These are phyloP conservation scores for Tupaia tana DNA, from an alignment of 2,113 vertebrate species.

Conservation along the genomic window DNA sequence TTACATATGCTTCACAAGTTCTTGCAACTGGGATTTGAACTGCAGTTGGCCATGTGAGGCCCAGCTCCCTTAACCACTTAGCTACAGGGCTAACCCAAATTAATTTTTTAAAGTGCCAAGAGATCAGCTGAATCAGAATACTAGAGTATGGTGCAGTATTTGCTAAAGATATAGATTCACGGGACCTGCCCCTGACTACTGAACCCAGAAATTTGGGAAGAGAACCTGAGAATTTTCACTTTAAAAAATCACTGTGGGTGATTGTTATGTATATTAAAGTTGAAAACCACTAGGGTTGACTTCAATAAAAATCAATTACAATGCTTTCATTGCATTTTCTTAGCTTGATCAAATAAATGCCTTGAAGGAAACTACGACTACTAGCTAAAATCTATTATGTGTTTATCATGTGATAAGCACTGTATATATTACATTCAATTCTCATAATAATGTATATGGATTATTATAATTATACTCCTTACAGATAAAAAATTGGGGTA, in stretches of 20 bases:
- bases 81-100: no score
- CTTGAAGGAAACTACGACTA: background rate
- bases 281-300: background rate
- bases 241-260: background rate
- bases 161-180: background rate
- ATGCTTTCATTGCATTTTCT: conserved; percentile 9
- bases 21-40: no score
- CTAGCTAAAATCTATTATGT: background rate
- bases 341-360: background rate
- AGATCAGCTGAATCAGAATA: background rate
- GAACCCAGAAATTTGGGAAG: background rate
- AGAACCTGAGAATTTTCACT: background rate
- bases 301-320: background rate
- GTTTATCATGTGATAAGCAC: background rate
- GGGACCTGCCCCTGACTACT: background rate
- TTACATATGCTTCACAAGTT: no score
- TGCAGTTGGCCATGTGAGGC: no score
- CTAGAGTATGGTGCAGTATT: background rate
- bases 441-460: background rate
- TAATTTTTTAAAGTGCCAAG: background rate
- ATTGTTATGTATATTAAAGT: background rate
- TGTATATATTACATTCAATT: background rate
- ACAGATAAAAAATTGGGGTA: background rate
- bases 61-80: no score
- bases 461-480: background rate